Base-by-base conservation (phyloP, 2,888 invertebrate genomes). In the Noctua fimbriata region DNA sequence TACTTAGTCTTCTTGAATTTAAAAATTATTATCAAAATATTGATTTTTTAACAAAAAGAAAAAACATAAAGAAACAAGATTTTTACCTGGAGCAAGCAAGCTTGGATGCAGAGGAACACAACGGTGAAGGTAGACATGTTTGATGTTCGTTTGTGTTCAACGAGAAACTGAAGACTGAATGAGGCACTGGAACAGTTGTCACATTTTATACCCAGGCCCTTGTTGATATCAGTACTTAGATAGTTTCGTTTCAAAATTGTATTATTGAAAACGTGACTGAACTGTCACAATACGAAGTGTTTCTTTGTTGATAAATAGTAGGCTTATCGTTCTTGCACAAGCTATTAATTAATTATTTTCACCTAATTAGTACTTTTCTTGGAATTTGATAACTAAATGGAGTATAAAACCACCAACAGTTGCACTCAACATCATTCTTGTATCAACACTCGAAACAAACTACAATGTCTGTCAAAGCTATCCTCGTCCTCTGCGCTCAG, bases 401-500 rank as follows among this genome's bases (percentile, higher is more conserved):
- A 55, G 24, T 55, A 55, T 55, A 55, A 55, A 55, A 55, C 55
- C 55, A 1, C 24, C 24, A 24, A 24, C 55, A 55, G 55, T 10
- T 24, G 24, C 10, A 55, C 55, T 24, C 24, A 55, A 55, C 55
- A 55, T 24, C 24, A 55, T 55, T 55, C 55, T 74, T 18, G 76
- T 72, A 52, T 77, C 74, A 77, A 52, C 36, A 49, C 79, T 79
- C 44, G 71, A 69, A 81, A 79, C 70, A 75, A 82, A 74, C 60
- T 76, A 90, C 76, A 75, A 93, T 92, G 92, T 89, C 90, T 82
- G 58, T 87, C 73, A 90, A 91, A 72, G 82, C 89, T 36, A 84
- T 92, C 67, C 73, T 92, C 36, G 60, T 92, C 24, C 75, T 93
- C 76, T 91, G 90, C n/a, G 60, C 75, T 75, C 75, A 76, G 32